Percentiles rank a stretch among this genome's conserved stretches.
Evolutionary conservation across 1,140 invertebrate genomes (phyloP).

Genomic region (Cryptotermes secundus): DNA sequence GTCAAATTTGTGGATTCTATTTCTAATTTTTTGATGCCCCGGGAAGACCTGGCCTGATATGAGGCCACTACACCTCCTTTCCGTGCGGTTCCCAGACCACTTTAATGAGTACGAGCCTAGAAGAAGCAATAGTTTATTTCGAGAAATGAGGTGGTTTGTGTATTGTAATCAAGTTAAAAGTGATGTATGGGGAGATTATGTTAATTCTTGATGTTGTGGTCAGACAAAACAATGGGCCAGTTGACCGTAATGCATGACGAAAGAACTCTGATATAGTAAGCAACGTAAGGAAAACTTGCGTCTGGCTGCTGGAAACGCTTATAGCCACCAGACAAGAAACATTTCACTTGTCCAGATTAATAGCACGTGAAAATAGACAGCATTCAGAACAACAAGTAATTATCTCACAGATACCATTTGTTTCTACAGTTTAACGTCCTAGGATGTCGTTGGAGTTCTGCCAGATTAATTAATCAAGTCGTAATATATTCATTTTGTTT

Average conservation of each 20-base stretch:
- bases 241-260: conserved; percentile 12
- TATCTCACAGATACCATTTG: background rate
- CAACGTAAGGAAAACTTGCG: background rate
- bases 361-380: background rate
- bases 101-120: too few species aligned
- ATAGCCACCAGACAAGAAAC: background rate
- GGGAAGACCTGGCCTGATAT: too few species aligned
- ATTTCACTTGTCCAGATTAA: background rate
- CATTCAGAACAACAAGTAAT: background rate
- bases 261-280: background rate
- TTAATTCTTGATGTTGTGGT: background rate
- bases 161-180: too few species aligned
- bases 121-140: too few species aligned
- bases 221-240: background rate
- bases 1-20: too few species aligned
- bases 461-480: too few species aligned
- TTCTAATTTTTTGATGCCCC: too few species aligned
- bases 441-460: too few species aligned
- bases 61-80: too few species aligned
- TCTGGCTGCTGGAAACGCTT: background rate
- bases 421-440: background rate
- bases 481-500: too few species aligned
- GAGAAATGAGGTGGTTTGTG: too few species aligned
- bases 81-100: too few species aligned
- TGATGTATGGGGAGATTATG: background rate